A percentile compares a stretch with the other conserved stretches of the same genome.
Evolutionary conservation across 2,113 vertebrate genomes (phyloP).

Genomic region (Entomyzon cyanotis): DNA sequence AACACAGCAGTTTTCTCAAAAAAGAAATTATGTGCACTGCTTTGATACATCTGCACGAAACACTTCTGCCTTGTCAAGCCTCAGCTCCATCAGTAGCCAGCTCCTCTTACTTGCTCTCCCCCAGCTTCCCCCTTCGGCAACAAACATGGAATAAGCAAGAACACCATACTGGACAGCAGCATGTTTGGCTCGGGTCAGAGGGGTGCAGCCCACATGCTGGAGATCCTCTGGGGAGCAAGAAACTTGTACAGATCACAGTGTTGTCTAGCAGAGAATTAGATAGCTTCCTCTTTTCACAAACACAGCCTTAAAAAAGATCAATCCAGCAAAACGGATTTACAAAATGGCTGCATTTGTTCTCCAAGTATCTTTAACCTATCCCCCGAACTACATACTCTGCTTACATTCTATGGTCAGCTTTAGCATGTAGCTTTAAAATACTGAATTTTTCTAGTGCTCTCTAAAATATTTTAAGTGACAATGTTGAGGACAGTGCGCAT

Average conservation of each 20-base stretch:
- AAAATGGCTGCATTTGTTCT: neutral
- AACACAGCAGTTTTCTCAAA: neutral
- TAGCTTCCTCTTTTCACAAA: neutral
- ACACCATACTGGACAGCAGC: neutral
- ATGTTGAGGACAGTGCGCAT: neutral
- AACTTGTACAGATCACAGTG: neutral
- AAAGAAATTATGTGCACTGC: neutral
- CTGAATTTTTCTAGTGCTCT: neutral
- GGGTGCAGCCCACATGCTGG: neutral
- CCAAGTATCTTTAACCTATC: neutral
- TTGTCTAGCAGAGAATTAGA: neutral
- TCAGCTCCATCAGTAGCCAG: neutral
- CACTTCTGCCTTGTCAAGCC: conserved; percentile 3
- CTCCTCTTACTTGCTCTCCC: neutral
- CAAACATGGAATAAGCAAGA: neutral
- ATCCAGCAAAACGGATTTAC: neutral
- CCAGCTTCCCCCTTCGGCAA: neutral
- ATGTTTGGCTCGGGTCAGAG: neutral
- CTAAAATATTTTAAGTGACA: neutral
- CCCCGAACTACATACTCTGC: neutral
- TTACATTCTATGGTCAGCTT: neutral
- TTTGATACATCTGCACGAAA: neutral
- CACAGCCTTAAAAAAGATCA: neutral
- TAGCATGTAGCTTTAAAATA: neutral
- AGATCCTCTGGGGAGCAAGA: neutral